Percentiles rank a stretch among this genome's conserved stretches.
These are phyloP conservation scores for Girardia tigrina DNA, from an alignment of 2,888 invertebrate species.

Conservation along the genomic window DNA sequence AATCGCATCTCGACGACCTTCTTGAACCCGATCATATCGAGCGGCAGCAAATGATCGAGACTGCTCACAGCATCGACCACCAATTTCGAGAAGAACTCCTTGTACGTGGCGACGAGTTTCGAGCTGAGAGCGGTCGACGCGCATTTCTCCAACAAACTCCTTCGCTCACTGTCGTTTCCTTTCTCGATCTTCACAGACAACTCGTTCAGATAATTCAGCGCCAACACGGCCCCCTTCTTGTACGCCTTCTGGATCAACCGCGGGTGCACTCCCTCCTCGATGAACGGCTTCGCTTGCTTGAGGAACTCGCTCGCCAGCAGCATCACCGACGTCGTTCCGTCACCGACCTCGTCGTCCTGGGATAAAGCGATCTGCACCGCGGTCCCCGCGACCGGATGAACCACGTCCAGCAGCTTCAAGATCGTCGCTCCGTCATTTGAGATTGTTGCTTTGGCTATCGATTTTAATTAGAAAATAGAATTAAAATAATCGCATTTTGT, in stretches of 20 bases:
- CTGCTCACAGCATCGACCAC: slow-evolving; percentile 79
- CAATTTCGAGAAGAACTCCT: slow-evolving; percentile 84
- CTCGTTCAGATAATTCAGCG: slow-evolving; percentile 35
- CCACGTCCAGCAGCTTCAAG: slow-evolving; percentile 86
- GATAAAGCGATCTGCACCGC: slow-evolving; percentile 96
- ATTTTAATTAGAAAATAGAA: slow-evolving; percentile 30
- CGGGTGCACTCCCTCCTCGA: slow-evolving; percentile 92
- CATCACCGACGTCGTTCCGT: slow-evolving; percentile 94
- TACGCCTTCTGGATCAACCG: slow-evolving; percentile 77
- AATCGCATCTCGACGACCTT: too few relatives aligned
- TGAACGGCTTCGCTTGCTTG: slow-evolving; percentile 78
- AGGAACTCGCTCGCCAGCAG: slow-evolving; percentile 83
- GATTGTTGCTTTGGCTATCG: slow-evolving; percentile 68
- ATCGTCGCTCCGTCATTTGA: slow-evolving; percentile 99
- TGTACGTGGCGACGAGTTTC: slow-evolving; percentile 86
- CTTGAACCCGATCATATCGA: slow-evolving; percentile 98
- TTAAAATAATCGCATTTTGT: slow-evolving; percentile 53
- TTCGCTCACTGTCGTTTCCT: slow-evolving; percentile 45
- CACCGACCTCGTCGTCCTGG: slow-evolving; percentile 71
- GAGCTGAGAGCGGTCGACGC: slow-evolving; percentile 90
- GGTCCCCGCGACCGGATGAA: slow-evolving; percentile 93
- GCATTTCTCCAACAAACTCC: slow-evolving; percentile 59
- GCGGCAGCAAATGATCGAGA: slow-evolving; percentile 72
- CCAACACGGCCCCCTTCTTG: slow-evolving; percentile 65
- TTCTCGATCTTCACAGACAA: slow-evolving; percentile 41